These are phyloP conservation scores for Lasioglossum pauxillum DNA, from an alignment of 2,888 invertebrate species.

Conservation along the genomic window DNA sequence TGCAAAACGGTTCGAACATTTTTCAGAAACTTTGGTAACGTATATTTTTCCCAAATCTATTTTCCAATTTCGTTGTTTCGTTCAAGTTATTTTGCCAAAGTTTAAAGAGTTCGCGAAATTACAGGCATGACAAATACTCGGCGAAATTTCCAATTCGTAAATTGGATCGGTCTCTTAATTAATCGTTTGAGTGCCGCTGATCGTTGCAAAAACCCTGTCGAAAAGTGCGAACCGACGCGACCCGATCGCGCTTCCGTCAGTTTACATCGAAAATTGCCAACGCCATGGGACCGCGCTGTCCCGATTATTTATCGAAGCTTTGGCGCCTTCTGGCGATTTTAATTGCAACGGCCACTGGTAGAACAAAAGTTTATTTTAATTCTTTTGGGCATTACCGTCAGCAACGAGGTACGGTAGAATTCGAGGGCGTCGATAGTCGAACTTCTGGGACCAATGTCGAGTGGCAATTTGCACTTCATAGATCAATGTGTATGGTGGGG, in stretches of 20 bases:
- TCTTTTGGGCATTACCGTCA: not conserved
- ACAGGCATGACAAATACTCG: not conserved
- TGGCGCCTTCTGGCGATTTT: not conserved
- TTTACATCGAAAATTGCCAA: not conserved
- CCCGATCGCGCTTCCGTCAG: not conserved
- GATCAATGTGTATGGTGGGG: too few species aligned
- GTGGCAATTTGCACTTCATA: too few species aligned
- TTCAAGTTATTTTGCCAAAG: not conserved
- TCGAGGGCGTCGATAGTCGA: not conserved
- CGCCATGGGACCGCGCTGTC: not conserved
- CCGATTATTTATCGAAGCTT: not conserved
- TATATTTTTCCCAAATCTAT: not conserved
- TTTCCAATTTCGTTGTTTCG: not conserved
- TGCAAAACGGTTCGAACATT: not conserved
- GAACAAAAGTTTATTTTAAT: not conserved
- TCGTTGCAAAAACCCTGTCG: not conserved
- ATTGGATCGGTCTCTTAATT: conserved; percentile 12
- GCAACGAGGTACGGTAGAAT: not conserved
- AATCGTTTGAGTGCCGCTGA: not conserved
- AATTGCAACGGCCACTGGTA: not conserved
- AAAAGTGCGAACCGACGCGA: not conserved
- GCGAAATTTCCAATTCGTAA: not conserved
- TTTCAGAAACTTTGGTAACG: not conserved
- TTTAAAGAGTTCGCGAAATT: conserved; percentile 3
- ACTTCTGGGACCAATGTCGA: not conserved